These are phyloP conservation scores for Pagrus major DNA, from an alignment of 2,113 vertebrate species.

Conservation along the genomic window DNA sequence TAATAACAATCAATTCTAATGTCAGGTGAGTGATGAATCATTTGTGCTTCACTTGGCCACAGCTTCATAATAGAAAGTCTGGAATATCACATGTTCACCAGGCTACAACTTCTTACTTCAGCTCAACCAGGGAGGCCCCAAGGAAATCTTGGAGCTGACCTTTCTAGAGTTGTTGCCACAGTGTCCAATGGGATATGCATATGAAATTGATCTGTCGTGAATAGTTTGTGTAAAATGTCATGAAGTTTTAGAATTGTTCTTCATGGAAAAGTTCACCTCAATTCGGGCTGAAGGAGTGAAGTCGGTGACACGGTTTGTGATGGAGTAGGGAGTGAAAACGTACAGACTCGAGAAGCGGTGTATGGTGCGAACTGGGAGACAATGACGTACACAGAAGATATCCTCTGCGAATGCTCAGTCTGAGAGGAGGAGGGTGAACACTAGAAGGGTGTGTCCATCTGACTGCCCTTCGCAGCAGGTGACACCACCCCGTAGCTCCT, in stretches of 20 bases:
- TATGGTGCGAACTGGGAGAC: background rate
- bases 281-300: conserved; percentile 1
- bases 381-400: background rate
- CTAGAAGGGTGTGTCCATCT: conserved; percentile 87
- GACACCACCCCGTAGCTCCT: conserved; percentile 81
- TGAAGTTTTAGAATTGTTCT: conserved; percentile 16
- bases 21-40: conserved; percentile 4
- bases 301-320: conserved; percentile 4
- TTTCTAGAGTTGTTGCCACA: conserved; percentile 4
- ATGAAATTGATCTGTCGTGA: conserved; percentile 6
- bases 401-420: background rate
- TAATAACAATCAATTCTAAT: background rate
- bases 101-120: background rate
- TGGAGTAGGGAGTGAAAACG: conserved; percentile 15
- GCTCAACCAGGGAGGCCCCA: background rate
- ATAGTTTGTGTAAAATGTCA: conserved; percentile 16
- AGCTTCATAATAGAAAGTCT: background rate
- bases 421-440: background rate
- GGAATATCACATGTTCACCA: background rate
- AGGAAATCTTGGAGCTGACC: conserved; percentile 11
- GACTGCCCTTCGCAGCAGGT: conserved; percentile 83
- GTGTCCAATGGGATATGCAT: conserved; percentile 16
- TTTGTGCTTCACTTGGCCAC: conserved; percentile 3
- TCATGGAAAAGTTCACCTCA: background rate
- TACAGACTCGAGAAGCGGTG: background rate